Evolutionary conservation across 2,888 invertebrate species (phyloP).

Genomic region (Nephrotoma appendiculata): DNA sequence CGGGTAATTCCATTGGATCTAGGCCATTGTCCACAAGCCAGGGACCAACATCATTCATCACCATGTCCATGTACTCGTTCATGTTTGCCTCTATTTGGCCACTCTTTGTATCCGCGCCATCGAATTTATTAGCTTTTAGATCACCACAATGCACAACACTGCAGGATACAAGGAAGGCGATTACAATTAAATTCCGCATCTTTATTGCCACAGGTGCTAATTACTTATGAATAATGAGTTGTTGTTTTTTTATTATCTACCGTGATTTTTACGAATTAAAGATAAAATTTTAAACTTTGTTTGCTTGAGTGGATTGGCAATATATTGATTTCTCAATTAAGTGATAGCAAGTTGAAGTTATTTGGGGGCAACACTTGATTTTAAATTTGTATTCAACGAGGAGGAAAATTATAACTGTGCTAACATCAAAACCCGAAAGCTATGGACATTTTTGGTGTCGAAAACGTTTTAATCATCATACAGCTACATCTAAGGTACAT

Average conservation of each 20-base stretch:
- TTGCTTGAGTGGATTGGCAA: neutral
- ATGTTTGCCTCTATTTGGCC: slow-evolving; percentile 5
- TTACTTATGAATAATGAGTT: neutral
- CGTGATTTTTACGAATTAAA: neutral
- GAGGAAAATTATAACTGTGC: too few relatives aligned
- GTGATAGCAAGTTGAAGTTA: too few relatives aligned
- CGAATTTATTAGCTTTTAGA: neutral
- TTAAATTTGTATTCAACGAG: too few relatives aligned
- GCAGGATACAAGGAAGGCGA: neutral
- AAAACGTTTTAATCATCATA: too few relatives aligned
- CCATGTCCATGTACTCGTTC: slow-evolving; percentile 16
- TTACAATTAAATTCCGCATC: neutral
- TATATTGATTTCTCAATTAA: neutral
- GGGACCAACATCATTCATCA: slow-evolving; percentile 15
- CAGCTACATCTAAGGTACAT: too few relatives aligned
- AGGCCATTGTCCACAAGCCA: slow-evolving; percentile 16
- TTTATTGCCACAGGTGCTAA: neutral
- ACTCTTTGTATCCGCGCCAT: neutral
- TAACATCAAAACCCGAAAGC: too few relatives aligned
- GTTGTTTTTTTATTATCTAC: neutral
- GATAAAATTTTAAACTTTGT: neutral
- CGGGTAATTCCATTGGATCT: slow-evolving; percentile 18
- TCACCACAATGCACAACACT: neutral
- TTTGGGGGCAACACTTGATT: too few relatives aligned
- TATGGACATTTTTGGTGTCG: too few relatives aligned